These are phyloP conservation scores for Pygathrix nemaeus DNA, from an alignment of 2,113 vertebrate genomes.

Conservation along the genomic window DNA sequence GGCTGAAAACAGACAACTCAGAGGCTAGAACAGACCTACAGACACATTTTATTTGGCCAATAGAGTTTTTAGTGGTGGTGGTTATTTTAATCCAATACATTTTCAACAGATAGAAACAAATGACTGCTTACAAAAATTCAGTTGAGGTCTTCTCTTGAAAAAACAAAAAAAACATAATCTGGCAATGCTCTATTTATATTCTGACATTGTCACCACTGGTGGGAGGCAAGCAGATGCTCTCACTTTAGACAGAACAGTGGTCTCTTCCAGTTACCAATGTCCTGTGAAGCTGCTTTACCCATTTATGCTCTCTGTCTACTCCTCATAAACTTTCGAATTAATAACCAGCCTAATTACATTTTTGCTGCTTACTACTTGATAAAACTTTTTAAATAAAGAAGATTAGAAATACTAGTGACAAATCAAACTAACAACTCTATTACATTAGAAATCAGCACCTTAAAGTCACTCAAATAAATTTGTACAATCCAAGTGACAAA, in stretches of 20 bases:
- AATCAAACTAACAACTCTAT: neutral
- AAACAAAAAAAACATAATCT: neutral
- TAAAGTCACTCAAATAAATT: neutral
- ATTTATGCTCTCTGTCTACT: neutral
- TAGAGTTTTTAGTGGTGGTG: neutral
- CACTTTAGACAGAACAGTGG: neutral
- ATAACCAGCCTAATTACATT: neutral
- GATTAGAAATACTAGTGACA: neutral
- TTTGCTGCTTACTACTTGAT: neutral
- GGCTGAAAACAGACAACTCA: neutral
- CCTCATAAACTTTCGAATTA: neutral
- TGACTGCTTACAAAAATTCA: neutral
- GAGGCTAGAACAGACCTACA: neutral
- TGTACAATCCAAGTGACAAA: neutral
- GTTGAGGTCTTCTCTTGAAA: neutral
- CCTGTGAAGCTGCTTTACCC: neutral
- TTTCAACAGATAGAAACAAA: neutral
- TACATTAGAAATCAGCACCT: neutral
- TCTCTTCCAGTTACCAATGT: neutral
- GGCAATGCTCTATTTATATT: neutral
- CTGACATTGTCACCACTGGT: no score
- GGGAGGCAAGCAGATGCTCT: neutral
- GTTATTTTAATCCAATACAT: neutral
- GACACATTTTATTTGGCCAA: neutral
- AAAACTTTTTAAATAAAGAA: neutral